phyloP scores from a whole-genome alignment of 1,140 invertebrate genomes.

The Drosophila pandora region DNA sequence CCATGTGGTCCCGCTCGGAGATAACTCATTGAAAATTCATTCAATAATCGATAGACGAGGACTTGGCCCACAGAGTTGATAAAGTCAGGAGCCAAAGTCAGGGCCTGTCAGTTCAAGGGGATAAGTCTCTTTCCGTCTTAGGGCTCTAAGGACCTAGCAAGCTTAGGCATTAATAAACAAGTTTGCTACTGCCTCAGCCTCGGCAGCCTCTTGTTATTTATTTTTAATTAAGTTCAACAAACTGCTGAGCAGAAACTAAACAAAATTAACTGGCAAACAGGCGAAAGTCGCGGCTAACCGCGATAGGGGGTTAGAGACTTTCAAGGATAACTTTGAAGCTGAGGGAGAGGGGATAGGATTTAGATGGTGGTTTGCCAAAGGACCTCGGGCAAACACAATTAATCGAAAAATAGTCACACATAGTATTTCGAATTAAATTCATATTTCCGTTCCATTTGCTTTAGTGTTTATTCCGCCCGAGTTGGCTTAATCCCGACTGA shows the following conservation, averaged over 20 bases:
- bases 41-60: slow-evolving; percentile 35
- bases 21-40: slow-evolving; percentile 43
- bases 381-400: neutral
- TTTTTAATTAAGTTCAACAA: slow-evolving; percentile 81
- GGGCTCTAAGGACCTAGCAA: slow-evolving; percentile 16
- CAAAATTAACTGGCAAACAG: slow-evolving; percentile 70
- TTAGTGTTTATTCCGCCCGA: neutral
- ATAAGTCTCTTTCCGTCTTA: neutral
- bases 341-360: neutral
- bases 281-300: slow-evolving; percentile 36
- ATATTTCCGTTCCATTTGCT: neutral
- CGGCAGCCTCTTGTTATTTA: slow-evolving; percentile 54
- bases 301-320: neutral
- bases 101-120: slow-evolving; percentile 16
- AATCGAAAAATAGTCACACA: neutral
- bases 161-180: slow-evolving; percentile 64
- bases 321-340: slow-evolving; percentile 6
- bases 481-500: neutral
- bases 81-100: slow-evolving; percentile 39
- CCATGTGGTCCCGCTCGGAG: slow-evolving; percentile 16
- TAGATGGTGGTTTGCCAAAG: neutral
- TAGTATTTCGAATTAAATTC: neutral
- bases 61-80: slow-evolving; percentile 18
- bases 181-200: slow-evolving; percentile 29
- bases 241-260: slow-evolving; percentile 73